Percentiles rank a stretch among this genome's conserved stretches.
Evolutionary conservation across 2,797 vertebrate genomes (phyloP).

Genomic region (Sebastes nivosus): DNA sequence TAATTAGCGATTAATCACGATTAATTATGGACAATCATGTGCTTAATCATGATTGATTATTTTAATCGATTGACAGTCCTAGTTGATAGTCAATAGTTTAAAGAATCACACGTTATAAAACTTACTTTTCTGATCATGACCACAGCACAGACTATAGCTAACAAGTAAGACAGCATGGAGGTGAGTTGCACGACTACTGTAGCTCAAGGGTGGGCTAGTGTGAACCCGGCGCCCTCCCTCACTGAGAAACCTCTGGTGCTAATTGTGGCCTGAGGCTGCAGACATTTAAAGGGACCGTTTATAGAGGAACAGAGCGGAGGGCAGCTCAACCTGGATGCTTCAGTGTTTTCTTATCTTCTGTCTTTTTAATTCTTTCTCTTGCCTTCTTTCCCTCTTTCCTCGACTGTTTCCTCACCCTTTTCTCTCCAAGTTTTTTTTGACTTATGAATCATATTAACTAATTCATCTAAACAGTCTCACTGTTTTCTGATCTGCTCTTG

Average conservation of each 20-base stretch:
- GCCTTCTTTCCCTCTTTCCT: no score
- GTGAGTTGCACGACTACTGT: not conserved
- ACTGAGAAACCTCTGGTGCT: slow-evolving; percentile 26
- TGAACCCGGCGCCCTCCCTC: not conserved
- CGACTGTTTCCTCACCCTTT: no score
- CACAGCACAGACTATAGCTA: not conserved
- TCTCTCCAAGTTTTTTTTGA: no score
- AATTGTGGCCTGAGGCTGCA: slow-evolving; percentile 37
- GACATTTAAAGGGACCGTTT: slow-evolving; percentile 11
- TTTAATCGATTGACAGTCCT: no score
- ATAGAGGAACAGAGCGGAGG: not conserved
- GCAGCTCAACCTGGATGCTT: slow-evolving; percentile 4
- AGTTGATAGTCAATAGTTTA: no score
- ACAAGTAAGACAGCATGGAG: not conserved
- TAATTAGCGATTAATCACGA: no score
- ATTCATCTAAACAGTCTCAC: not conserved
- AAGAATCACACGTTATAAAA: not conserved
- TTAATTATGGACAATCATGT: no score
- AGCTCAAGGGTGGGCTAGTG: not conserved
- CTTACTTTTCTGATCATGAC: not conserved
- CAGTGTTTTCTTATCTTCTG: not conserved
- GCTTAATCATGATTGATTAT: no score
- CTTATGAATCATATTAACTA: not conserved
- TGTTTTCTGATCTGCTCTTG: not conserved
- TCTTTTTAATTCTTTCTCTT: not conserved